Conservation (phyloP, 2,113 vertebrate species). For the Callithrix jacchus region DNA sequence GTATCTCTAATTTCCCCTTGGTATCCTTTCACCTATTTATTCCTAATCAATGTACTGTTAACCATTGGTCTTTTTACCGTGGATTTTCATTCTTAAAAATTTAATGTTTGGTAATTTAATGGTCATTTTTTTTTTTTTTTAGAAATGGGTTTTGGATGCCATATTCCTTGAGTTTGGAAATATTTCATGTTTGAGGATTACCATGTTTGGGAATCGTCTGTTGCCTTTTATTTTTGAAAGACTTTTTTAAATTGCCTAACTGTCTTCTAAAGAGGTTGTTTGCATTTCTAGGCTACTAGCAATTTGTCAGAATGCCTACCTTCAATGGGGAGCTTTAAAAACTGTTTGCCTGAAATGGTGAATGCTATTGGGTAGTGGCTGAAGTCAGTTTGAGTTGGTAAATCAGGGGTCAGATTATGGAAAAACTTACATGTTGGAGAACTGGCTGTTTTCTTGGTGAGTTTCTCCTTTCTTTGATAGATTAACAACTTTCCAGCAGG, state of each 20-base stretch:
- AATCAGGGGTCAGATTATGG: neutral
- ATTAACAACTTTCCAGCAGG: neutral
- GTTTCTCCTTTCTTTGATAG: neutral
- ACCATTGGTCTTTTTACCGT: neutral
- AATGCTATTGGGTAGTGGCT: neutral
- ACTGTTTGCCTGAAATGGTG: neutral
- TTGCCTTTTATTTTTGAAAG: conserved; percentile 17
- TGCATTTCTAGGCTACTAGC: neutral
- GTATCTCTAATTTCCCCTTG: neutral
- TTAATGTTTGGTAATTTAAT: neutral
- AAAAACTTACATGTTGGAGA: neutral
- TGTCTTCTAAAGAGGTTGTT: neutral
- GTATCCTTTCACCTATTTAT: neutral
- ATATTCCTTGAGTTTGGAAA: neutral
- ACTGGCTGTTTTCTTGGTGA: neutral
- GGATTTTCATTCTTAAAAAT: neutral
- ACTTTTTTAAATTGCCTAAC: neutral
- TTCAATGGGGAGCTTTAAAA: neutral
- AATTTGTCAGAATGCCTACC: neutral
- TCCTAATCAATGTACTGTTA: neutral
- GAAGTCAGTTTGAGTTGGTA: conserved; percentile 7
- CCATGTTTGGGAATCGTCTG: neutral
- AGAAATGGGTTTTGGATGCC: neutral
- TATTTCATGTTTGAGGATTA: conserved; percentile 35
- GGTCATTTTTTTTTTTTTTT: neutral